Conservation (phyloP, 2,113 vertebrate species). For the Polyodon spathula region DNA sequence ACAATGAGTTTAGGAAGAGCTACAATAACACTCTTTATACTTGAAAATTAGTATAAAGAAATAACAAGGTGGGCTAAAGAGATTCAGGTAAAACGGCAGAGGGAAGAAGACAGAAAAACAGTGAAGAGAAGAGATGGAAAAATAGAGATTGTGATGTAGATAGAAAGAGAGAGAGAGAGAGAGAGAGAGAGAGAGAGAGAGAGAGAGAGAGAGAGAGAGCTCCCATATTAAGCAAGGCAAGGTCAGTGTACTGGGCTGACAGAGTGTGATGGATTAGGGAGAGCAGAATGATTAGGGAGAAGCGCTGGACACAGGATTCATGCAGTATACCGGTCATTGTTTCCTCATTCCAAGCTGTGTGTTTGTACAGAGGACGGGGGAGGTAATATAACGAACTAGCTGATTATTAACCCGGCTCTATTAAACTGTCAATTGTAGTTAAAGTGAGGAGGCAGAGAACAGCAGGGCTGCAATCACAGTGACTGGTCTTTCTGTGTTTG, state of each 20-base stretch:
- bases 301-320: not conserved
- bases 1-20: no score
- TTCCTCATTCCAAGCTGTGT: not conserved
- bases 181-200: conserved; percentile 1
- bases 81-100: conserved; percentile 12
- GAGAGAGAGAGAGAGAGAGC: not conserved
- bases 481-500: not conserved
- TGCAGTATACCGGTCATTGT: not conserved
- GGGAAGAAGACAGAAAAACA: conserved; percentile 4
- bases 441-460: not conserved
- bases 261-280: conserved; percentile 5
- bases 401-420: not conserved
- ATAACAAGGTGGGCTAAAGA: conserved; percentile 3
- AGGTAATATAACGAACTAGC: not conserved
- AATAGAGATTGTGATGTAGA: not conserved
- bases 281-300: not conserved
- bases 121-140: not conserved
- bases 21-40: no score
- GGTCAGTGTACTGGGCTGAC: not conserved
- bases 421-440: not conserved
- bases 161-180: conserved; percentile 6
- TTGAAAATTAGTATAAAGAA: not conserved
- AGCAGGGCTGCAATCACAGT: not conserved
- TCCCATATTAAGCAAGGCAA: not conserved
- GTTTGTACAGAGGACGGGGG: not conserved